Conservation (phyloP, 1,140 invertebrate genomes). For the Trialeurodes vaporariorum region DNA sequence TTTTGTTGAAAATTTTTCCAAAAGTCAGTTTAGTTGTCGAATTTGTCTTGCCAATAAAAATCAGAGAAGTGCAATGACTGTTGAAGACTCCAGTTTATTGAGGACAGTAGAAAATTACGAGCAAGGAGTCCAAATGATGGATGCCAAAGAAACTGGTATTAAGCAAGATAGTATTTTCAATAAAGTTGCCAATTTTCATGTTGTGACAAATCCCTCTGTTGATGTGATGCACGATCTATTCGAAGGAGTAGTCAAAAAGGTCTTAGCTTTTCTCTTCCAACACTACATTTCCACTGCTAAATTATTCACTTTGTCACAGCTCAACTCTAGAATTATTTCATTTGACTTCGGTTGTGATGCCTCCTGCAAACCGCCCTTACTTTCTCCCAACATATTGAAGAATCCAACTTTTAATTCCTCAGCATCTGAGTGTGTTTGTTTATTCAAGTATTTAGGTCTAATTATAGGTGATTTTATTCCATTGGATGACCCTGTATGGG, state of each 20-base stretch:
- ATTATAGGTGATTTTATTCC: neutral
- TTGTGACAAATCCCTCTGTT: neutral
- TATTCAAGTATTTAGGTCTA: neutral
- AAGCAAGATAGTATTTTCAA: neutral
- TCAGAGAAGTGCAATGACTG: neutral
- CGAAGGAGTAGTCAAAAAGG: neutral
- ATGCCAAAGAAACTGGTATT: neutral
- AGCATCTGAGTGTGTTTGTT: neutral
- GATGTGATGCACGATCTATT: neutral
- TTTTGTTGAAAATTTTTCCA: neutral
- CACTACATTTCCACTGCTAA: neutral
- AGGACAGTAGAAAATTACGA: neutral
- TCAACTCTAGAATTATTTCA: neutral
- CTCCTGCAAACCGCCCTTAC: neutral
- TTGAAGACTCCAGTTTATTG: neutral
- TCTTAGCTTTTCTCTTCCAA: neutral
- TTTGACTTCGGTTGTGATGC: neutral
- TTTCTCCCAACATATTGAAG: neutral
- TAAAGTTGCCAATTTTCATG: neutral
- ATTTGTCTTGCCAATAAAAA: neutral
- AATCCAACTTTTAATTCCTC: neutral
- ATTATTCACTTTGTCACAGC: neutral
- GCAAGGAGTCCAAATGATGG: neutral
- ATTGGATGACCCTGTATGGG: neutral
- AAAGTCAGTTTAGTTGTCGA: neutral